phyloP scores from a whole-genome alignment of 2,888 invertebrate genomes.

The Strigamia crassipes region DNA sequence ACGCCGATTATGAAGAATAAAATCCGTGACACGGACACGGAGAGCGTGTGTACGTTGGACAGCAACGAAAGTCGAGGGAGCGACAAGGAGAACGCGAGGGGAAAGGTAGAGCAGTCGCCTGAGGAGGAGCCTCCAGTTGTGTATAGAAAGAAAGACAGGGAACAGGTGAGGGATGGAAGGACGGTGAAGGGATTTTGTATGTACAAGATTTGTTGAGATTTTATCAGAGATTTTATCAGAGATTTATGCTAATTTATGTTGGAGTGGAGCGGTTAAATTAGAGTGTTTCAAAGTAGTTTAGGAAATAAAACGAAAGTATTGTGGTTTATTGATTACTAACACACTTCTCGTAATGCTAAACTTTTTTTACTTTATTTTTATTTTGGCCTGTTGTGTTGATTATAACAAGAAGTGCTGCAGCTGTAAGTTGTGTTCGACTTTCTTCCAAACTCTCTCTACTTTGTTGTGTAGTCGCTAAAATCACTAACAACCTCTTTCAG shows the following conservation, averaged over 20 bases:
- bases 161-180: conserved; percentile 48
- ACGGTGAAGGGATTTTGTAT: conserved; percentile 42
- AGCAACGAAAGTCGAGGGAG: conserved; percentile 69
- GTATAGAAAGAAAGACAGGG: conserved; percentile 49
- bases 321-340: background rate
- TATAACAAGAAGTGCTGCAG: conserved; percentile 14
- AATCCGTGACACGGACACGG: conserved; percentile 71
- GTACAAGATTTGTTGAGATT: conserved; percentile 12
- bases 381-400: conserved; percentile 17
- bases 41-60: conserved; percentile 77
- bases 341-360: conserved; percentile 7
- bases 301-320: background rate
- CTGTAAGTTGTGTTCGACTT: conserved; percentile 30
- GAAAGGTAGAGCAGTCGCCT: conserved; percentile 39
- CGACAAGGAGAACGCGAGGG: conserved; percentile 62
- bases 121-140: conserved; percentile 43
- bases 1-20: conserved; percentile 24
- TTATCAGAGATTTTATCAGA: background rate
- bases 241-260: conserved; percentile 2
- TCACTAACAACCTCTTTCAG: conserved; percentile 5
- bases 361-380: background rate
- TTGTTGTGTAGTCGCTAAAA: conserved; percentile 26
- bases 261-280: background rate
- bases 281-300: background rate
- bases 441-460: conserved; percentile 22